Percentiles rank a stretch among this genome's conserved stretches.
Evolutionary conservation across 2,113 vertebrate species (phyloP).

Genomic region (Paraplagusia blochii): DNA sequence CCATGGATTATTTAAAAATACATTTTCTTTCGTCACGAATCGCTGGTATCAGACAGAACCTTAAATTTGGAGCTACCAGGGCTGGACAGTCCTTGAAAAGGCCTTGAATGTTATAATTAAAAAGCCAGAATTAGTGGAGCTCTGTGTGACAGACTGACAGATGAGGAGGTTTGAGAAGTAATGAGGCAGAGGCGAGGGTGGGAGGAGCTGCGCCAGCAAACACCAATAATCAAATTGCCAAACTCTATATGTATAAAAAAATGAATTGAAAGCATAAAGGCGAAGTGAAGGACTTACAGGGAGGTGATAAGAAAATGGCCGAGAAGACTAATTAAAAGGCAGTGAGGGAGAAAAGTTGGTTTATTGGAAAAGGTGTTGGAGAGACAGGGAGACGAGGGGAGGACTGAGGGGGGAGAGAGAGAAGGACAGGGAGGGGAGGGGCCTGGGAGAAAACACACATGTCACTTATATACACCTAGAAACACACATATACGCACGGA

Average conservation of each 20-base stretch:
- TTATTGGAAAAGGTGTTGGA: constrained; percentile 40
- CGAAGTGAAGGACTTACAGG: constrained; percentile 43
- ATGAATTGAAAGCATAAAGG: constrained; percentile 44
- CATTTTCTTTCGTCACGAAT: no score
- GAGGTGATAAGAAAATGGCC: constrained; percentile 59
- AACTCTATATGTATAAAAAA: constrained; percentile 41
- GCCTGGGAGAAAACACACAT: constrained; percentile 38
- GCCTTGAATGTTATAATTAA: background rate
- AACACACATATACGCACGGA: no score
- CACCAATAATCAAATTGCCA: constrained; percentile 34
- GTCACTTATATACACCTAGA: no score
- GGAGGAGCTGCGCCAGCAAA: constrained; percentile 39
- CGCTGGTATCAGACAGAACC: background rate
- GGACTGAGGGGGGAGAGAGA: constrained; percentile 37
- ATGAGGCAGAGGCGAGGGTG: constrained; percentile 36
- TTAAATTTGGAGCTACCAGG: background rate
- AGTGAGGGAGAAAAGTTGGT: constrained; percentile 50
- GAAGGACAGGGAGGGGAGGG: constrained; percentile 51
- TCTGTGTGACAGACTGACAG: constrained; percentile 33
- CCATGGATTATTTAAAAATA: no score
- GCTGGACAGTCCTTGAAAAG: background rate
- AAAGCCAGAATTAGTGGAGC: background rate
- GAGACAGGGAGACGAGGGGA: constrained; percentile 38
- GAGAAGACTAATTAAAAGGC: constrained; percentile 60
- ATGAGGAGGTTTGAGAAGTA: constrained; percentile 36